Percentiles rank a stretch among this genome's conserved stretches.
Evolutionary conservation across 2,113 vertebrate species (phyloP).

Genomic region (Rhynchomys soricoides): DNA sequence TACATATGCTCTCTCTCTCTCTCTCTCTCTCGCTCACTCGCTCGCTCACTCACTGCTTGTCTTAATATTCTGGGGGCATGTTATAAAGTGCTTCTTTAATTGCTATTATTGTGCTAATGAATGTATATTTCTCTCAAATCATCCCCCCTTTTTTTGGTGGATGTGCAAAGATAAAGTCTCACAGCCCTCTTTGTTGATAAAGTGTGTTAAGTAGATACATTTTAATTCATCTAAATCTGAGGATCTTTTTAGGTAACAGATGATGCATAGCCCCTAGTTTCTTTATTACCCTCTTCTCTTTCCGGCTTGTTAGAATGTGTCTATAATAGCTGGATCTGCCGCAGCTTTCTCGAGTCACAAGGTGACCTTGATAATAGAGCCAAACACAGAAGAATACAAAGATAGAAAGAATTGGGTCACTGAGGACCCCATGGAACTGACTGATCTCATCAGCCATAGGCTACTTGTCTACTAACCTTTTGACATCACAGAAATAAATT

Average conservation of each 20-base stretch:
- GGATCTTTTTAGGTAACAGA: neutral
- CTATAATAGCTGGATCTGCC: neutral
- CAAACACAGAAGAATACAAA: neutral
- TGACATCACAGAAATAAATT: neutral
- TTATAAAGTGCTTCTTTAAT: neutral
- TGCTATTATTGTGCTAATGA: neutral
- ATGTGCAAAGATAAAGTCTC: neutral
- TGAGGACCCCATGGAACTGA: neutral
- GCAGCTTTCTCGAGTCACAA: neutral
- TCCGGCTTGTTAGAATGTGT: neutral
- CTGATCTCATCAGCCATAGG: neutral
- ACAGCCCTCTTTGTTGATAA: neutral
- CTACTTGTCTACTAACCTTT: neutral
- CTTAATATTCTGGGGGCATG: neutral
- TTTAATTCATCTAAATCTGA: neutral
- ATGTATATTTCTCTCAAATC: neutral
- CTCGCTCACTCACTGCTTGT: neutral
- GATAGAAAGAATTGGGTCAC: neutral
- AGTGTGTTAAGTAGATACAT: neutral
- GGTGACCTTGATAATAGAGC: neutral
- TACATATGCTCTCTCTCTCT: neutral
- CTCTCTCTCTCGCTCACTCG: rapidly evolving
- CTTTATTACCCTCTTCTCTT: neutral
- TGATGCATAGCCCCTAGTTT: neutral
- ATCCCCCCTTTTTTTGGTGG: neutral